A percentile compares a stretch with the other conserved stretches of the same genome.
phyloP scores from a whole-genome alignment of 1,140 invertebrate genomes.

The Drosophila triauraria region DNA sequence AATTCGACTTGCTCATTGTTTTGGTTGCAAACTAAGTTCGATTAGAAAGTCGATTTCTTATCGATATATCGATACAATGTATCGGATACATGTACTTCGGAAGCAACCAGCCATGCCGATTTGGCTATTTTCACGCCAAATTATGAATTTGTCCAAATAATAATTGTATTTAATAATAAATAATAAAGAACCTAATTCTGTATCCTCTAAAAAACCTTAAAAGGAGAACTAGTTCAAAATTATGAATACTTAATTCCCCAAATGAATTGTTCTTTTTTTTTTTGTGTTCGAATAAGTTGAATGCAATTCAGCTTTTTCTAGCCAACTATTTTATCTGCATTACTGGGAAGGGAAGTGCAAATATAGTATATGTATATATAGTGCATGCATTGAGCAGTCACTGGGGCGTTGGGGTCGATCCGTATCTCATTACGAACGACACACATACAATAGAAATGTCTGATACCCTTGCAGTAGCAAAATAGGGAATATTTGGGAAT shows the following conservation, averaged over 20 bases:
- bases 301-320: background rate
- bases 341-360: background rate
- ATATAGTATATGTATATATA: background rate
- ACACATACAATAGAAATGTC: background rate
- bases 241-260: too few relatives aligned
- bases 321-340: background rate
- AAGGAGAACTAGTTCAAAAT: background rate
- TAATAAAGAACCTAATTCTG: background rate
- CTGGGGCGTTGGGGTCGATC: conserved; percentile 1
- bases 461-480: background rate
- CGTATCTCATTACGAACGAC: background rate
- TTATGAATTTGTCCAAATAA: background rate
- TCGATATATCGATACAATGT: conserved; percentile 19
- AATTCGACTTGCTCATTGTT: conserved; percentile 41
- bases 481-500: background rate
- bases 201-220: too few relatives aligned
- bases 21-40: conserved; percentile 13
- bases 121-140: background rate
- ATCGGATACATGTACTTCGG: background rate
- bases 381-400: background rate
- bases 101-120: background rate
- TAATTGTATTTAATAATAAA: too few relatives aligned
- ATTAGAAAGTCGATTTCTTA: background rate
- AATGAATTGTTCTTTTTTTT: background rate
- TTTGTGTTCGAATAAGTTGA: too few relatives aligned